Evolutionary conservation across 2,888 invertebrate genomes (phyloP), one percentile per base, ranked within the genome.

Genomic region (Diarsia mendica): DNA sequence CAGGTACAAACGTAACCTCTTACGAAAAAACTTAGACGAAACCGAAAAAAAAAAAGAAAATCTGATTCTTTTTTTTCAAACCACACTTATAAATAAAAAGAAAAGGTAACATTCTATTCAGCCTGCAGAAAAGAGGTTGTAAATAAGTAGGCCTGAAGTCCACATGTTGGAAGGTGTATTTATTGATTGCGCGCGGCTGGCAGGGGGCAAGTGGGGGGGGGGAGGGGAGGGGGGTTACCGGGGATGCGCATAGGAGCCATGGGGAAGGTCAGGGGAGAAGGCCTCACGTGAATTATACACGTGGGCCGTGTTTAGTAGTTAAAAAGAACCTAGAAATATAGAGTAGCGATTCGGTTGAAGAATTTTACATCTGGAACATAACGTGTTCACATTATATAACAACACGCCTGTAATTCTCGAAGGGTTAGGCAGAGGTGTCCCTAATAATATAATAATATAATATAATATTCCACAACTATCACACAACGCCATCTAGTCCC

Each of bases 181-280:
- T 94, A 94, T 94, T 92, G 94, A 94, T 94, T 94, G 83, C 90
- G 91, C 90, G 90, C 90, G 87, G 86, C 60, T 74, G 75, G 84
- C 75, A 77, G 83, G 86, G 84, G 88, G 90, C 15, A 89, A 91
- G 39, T 39, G 8, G 39, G 39, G 39, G 39, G 39, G 8, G 23
- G 55, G 53, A 4, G 89, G 85, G 87, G 87, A 88, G 89, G 89
- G 87, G 87, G 88, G 88, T 89, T 85, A 89, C 87, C 88, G 87
- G 89, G 88, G 92, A 91, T 93, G 94, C 93, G 93, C 90, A 86
- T 86, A 89, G 88, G 88, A 77, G 58, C 77, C 85, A 92, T 92
- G 90, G 84, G 93, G 90, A 93, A 94, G 94, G 95, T 94, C 94
- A 94, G 94, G 92, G 91, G 79, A 82, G 58, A 60, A 61, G 64